Evolutionary conservation across 2,797 vertebrate species (phyloP).

Genomic region (Sebastes paucispinis): DNA sequence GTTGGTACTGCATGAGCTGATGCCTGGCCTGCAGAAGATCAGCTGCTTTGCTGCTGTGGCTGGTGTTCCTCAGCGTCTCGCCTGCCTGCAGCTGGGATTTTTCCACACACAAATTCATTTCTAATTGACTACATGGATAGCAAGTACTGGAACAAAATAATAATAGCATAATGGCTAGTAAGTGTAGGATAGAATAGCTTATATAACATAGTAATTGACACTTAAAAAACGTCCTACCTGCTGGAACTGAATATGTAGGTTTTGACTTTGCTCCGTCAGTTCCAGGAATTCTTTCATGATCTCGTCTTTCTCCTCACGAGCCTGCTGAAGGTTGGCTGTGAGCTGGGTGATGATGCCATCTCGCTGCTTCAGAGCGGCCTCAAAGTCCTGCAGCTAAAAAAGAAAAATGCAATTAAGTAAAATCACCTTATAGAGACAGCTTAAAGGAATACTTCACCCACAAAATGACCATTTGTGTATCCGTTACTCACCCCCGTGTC

Average conservation of each 20-base stretch:
- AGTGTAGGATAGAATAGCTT: not conserved
- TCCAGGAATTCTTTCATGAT: conserved; percentile 95
- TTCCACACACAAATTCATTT: conserved; percentile 41
- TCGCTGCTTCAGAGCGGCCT: conserved; percentile 94
- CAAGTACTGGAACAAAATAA: not conserved
- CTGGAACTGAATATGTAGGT: conserved; percentile 97
- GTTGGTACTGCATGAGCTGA: conserved; percentile 89
- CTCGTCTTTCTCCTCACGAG: conserved; percentile 95
- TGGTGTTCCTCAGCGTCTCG: conserved; percentile 92
- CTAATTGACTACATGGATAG: not conserved
- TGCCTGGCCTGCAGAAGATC: conserved; percentile 93
- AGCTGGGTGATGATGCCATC: conserved; percentile 98
- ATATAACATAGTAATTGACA: not conserved
- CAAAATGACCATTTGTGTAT: no score
- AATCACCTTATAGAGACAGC: not conserved
- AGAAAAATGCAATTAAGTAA: not conserved
- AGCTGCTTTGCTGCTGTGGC: conserved; percentile 91
- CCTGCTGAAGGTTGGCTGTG: conserved; percentile 94
- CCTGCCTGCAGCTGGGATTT: conserved; percentile 91
- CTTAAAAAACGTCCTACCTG: conserved; percentile 80
- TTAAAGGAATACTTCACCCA: no score
- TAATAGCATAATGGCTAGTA: not conserved
- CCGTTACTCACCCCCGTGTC: no score
- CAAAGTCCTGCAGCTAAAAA: conserved; percentile 93
- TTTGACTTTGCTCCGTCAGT: conserved; percentile 95